Base-by-base conservation (phyloP, 2,797 vertebrate genomes). In the Delichon dasypus region DNA sequence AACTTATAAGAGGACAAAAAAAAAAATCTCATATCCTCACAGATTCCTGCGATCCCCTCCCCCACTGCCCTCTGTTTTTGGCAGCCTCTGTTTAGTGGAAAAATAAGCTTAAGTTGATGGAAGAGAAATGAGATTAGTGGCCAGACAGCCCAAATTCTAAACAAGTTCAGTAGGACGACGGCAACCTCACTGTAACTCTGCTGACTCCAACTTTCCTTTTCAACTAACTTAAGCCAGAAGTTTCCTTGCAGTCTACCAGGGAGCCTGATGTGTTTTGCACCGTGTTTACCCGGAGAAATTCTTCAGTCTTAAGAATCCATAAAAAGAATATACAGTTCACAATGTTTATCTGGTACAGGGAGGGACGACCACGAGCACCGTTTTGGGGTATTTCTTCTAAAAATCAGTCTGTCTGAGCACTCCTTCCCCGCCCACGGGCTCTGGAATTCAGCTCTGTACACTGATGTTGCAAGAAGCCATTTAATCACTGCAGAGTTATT, bases 401-500 rank as follows among this genome's bases (percentile, higher is more conserved):
- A 65, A 23, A 78, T 30, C 32, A 21, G 67, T 29, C 13, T 29
- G 58, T 48, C 19, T 0, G 6, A 51, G 60, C 34, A 16, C 60
- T 78, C n/a, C 67, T 85, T 78, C 57, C 83, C 89, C 53, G 0
- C 88, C 94, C 67, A 73, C 85, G 47, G 67, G 27, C 74, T 91
- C 85, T 87, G 95, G 95, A 96, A 96, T 93, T 82, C 78, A 79
- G 77, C 80, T 91, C 66, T 2, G 36, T 20, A 48, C 40, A 90
- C 51, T 61, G 88, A 91, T 96, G 90, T 94, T 86, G 93, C 93
- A 93, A 96, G 94, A 93, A 85, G 74, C 50, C 80, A 44, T 85
- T 94, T 88, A 76, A 48, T 66, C 90, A 38, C 38, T 32, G 85
- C 77, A 50, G 64, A 88, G 42, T 58, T 92, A 60, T 48, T 93